phyloP scores from a whole-genome alignment of 2,113 vertebrate genomes.

The Aptenodytes forsteri region DNA sequence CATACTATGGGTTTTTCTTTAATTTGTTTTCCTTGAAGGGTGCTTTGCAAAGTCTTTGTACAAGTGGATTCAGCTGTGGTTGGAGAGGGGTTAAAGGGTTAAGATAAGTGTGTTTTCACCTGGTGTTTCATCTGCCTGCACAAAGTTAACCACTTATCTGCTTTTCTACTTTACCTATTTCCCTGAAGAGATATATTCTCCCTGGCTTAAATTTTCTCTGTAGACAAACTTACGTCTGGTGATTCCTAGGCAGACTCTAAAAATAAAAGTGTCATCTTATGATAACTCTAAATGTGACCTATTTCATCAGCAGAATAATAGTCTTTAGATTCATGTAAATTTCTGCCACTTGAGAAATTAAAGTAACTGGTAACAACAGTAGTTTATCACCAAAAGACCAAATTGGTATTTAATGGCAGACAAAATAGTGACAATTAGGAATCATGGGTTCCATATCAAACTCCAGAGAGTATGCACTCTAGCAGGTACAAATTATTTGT shows the following conservation, averaged over 20 bases:
- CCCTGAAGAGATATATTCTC: background rate
- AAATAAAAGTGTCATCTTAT: background rate
- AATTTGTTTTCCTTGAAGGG: background rate
- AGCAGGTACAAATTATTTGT: background rate
- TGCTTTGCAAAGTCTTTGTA: background rate
- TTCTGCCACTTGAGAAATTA: background rate
- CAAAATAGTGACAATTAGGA: background rate
- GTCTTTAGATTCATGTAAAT: background rate
- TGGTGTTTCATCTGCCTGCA: background rate
- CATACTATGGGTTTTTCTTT: background rate
- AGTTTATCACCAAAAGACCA: background rate
- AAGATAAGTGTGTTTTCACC: background rate
- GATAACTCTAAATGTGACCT: background rate
- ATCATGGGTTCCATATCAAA: background rate
- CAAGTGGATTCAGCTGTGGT: background rate
- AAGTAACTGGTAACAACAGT: background rate
- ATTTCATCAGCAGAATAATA: background rate
- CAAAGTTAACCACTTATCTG: background rate
- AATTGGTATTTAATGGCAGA: background rate
- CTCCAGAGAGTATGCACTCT: background rate
- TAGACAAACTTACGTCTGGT: background rate
- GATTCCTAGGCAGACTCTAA: background rate
- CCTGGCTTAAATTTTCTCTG: background rate
- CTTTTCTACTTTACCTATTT: background rate
- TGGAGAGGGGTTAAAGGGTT: background rate